These are phyloP conservation scores for pig (Sus scrofa) DNA, from an alignment of 2,113 vertebrate species.

Conservation along the genomic window T2T-Sscrofa CM000819.6:123105001-123105500, in stretches of 20 bases:
- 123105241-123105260: neutral
- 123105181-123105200: constrained; percentile 42
- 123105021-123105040: constrained; percentile 36
- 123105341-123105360: neutral
- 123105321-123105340: neutral
- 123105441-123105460: neutral
- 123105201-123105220: neutral
- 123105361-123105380: neutral
- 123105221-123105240: constrained; percentile 35
- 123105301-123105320: neutral
- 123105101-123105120: neutral
- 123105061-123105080: constrained; percentile 32
- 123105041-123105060: neutral
- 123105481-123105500: neutral
- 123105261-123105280: neutral
- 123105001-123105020: constrained; percentile 34
- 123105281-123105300: neutral
- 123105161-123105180: neutral
- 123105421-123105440: neutral
- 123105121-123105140: neutral
- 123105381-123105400: neutral
- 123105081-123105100: neutral
- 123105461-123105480: neutral
- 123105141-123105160: neutral
- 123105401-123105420: neutral